phyloP scores from a whole-genome alignment of 2,797 vertebrate genomes.

The Lophotriccus pileatus region DNA sequence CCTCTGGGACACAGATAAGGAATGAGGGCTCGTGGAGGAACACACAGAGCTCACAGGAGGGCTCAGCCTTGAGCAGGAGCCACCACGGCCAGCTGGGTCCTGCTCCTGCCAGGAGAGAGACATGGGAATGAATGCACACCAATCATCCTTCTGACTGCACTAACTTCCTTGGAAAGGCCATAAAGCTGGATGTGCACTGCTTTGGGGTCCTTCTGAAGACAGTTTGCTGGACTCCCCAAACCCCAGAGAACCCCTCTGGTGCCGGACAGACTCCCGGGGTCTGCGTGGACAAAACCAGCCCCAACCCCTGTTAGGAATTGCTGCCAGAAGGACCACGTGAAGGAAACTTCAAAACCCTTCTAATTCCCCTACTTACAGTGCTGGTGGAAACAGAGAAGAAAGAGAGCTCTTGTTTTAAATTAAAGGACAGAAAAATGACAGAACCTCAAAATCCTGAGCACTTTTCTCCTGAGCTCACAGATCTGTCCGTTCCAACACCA shows the following conservation, averaged over 20 bases:
- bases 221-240: background rate
- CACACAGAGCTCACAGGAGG: background rate
- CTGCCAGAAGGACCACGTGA: accelerated
- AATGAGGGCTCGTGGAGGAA: accelerated
- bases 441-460: background rate
- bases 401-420: background rate
- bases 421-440: background rate
- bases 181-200: accelerated
- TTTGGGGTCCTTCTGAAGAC: background rate
- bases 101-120: background rate
- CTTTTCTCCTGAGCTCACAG: background rate
- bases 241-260: background rate
- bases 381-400: background rate
- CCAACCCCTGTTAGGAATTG: background rate
- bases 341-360: background rate
- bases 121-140: accelerated
- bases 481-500: accelerated
- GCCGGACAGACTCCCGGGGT: background rate
- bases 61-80: background rate
- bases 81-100: background rate
- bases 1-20: background rate
- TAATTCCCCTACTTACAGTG: background rate
- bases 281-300: background rate
- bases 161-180: accelerated
- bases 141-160: accelerated